Base-by-base conservation (phyloP, 2,113 vertebrate genomes). In the Pardalotus punctatus region DNA sequence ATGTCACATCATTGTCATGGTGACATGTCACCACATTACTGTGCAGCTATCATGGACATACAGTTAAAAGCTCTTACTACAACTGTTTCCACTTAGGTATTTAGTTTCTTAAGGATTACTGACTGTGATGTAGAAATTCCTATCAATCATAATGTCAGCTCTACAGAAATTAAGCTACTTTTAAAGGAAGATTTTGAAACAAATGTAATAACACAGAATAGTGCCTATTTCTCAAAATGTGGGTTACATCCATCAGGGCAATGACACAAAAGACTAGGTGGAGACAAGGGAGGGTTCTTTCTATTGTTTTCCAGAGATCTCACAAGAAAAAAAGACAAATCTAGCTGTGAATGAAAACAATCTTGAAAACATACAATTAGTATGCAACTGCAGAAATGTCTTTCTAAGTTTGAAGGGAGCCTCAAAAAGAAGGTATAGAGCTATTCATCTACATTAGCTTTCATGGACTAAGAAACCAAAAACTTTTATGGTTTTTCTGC, bases 81-180 rank as follows among this genome's bases (percentile, higher is more conserved):
- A 91, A 87, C 84, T 92, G 86, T 89, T 94, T 93, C 94, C 91
- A 96, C 81, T 95, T 94, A 97, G 80, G 83, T 95, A 81, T 95
- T 97, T 97, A 96, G 89, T 87, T 96, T 96, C 91, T 89, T 87
- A 96, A 96, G 93, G 91, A 96, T 91, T 96, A 95, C 93, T 89
- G 95, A 93, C 94, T 96, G 77, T 86, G 94, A 95, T 95, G 94
- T 95, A 95, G 93, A 95, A 96, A 96, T 96, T 95, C 86, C 91
- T 96, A 97, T 96, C 94, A 95, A 96, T 97, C 93, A 95, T 64
- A 64, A 93, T 95, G 96, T 94, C 94, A 96, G 51, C 80, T 91
- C 61, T 67, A 53, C 89, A 94, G 91, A 95, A 97, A 96, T 95
- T 93, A 97, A 93, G 88, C 93, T 95, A 88, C 92, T 93, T 97